phyloP scores from a whole-genome alignment of 1,140 invertebrate species.

The Ganaspis sp. region DNA sequence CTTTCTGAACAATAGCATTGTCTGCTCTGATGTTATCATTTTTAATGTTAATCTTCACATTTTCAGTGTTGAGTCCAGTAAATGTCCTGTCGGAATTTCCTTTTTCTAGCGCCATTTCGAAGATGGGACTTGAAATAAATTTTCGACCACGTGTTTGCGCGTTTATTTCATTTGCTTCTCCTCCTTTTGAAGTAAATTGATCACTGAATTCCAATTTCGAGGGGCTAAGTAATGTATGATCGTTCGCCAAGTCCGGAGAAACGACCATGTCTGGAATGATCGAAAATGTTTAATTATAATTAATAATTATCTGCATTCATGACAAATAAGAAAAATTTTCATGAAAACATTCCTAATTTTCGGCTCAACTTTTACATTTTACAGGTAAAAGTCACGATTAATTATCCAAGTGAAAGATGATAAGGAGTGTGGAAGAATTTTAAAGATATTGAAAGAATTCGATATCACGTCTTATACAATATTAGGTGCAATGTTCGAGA shows the following conservation, averaged over 20 bases:
- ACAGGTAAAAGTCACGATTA: background rate
- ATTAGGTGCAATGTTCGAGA: background rate
- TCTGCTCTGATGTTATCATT: constrained; percentile 54
- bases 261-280: constrained; percentile 68
- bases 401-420: background rate
- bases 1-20: constrained; percentile 61
- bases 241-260: constrained; percentile 65
- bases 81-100: constrained; percentile 51
- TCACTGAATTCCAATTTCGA: constrained; percentile 47
- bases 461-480: background rate
- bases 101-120: constrained; percentile 46
- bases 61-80: constrained; percentile 40
- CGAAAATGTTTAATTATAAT: background rate
- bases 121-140: constrained; percentile 29
- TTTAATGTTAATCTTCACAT: constrained; percentile 49
- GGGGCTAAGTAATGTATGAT: constrained; percentile 59
- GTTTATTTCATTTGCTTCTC: constrained; percentile 39
- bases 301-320: constrained; percentile 12
- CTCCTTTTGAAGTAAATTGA: constrained; percentile 37
- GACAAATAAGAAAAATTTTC: too few species aligned
- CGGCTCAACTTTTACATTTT: too few species aligned
- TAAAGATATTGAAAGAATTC: background rate
- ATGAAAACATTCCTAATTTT: too few species aligned
- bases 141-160: constrained; percentile 33
- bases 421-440: background rate